phyloP scores from a whole-genome alignment of 2,113 vertebrate species.

The Oreochromis tanganicae region DNA sequence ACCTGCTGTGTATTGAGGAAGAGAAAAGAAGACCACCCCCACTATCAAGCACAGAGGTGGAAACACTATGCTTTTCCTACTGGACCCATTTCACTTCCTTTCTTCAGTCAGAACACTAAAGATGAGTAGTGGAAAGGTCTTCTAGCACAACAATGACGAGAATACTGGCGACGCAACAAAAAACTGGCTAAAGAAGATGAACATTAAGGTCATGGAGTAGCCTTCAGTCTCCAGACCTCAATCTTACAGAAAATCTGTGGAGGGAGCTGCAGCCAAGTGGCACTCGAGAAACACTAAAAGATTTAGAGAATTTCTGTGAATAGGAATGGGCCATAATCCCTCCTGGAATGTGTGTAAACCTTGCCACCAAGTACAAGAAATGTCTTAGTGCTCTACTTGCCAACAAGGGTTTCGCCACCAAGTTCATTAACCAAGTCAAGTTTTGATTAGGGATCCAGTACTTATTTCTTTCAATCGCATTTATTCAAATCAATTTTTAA shows the following conservation, averaged over 20 bases:
- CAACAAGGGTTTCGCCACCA: background rate
- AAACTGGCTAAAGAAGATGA: background rate
- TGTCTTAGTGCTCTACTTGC: background rate
- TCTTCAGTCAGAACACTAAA: background rate
- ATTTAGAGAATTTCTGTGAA: background rate
- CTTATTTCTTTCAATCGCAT: background rate
- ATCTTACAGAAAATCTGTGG: background rate
- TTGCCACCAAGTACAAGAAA: background rate
- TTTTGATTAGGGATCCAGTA: background rate
- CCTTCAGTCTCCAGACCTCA: background rate
- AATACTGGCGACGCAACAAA: background rate
- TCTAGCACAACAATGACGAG: background rate
- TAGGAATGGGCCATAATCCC: background rate
- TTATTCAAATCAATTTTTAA: background rate
- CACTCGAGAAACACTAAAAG: background rate
- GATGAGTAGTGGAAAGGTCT: background rate
- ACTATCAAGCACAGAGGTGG: background rate
- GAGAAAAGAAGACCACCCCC: background rate
- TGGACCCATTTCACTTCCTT: background rate
- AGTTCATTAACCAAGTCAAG: background rate
- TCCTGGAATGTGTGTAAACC: background rate
- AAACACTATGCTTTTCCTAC: background rate
- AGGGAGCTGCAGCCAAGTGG: fast-evolving
- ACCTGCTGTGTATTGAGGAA: background rate
- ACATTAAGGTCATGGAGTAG: background rate